Base-by-base conservation (phyloP, 2,797 vertebrate species). In the Crax fasciolata region DNA sequence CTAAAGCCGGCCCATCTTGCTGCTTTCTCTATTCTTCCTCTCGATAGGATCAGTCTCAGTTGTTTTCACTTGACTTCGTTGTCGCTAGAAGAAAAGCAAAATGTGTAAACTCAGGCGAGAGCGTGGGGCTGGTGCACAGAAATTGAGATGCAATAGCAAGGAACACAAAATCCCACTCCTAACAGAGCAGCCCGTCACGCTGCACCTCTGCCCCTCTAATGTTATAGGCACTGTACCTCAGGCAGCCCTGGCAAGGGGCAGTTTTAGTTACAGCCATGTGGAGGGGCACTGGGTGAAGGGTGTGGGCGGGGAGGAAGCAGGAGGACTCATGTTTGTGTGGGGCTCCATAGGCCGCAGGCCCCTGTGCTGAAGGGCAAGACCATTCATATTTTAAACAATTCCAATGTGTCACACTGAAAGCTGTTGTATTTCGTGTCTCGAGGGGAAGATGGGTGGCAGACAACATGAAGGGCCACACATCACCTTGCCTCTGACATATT, bases 81-180 rank as follows among this genome's bases (percentile, higher is more conserved):
- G 67, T 87, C 78, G 62, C 30, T 32, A 92, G 55, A 51, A 63
- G 44, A 84, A 55, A 87, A 84, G 4, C 43, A n/a, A 95, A 81
- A 54, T 2, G 38, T 20, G 58, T 84, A 30, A 32, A 18, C 21
- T 70, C 75, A 71, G 57, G 79, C 63, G 84, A 82, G 55, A 89
- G 51, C 2, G 1, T 2, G 25, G 49, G 66, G 78, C 85, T 85
- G 80, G 19, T 27, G 48, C 62, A 30, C 35, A 24, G 43, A 62
- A 23, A 63, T 11, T 30, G 79, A 83, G 79, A n/a, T 72, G 76
- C 21, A 28, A 65, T 3, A 30, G 55, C 2, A 54, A 93, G 67
- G 92, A 96, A 90, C 78, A 21, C 20, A 91, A 95, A 92, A 95
- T 89, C 81, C 82, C 62, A 10, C 3, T 76, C 57, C 73, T 67